Evolutionary conservation across 2,797 vertebrate species (phyloP).

Genomic region (Intellagama lesueurii): DNA sequence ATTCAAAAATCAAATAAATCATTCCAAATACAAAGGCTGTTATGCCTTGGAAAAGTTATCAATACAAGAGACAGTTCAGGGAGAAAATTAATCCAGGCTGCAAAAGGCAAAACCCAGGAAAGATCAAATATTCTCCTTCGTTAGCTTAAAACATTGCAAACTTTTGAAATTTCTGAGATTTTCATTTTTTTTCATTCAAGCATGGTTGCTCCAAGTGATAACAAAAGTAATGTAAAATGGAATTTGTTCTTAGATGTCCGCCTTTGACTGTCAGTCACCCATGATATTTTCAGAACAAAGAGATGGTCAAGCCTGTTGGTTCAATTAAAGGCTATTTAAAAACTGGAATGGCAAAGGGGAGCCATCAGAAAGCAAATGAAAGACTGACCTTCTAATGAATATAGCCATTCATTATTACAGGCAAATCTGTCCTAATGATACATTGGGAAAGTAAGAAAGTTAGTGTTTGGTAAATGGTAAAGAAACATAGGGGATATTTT

Average conservation of each 20-base stretch:
- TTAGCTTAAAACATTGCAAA: not conserved
- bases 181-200: not conserved
- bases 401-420: not conserved
- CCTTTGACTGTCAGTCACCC: conserved; percentile 17
- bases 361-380: conserved; percentile 10
- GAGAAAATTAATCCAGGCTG: not conserved
- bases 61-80: not conserved
- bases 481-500: not conserved
- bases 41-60: not conserved
- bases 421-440: not conserved
- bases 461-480: not conserved
- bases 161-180: not conserved
- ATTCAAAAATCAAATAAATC: not conserved
- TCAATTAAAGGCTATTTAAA: conserved; percentile 33
- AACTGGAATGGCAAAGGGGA: conserved; percentile 7
- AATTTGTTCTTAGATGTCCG: conserved; percentile 13
- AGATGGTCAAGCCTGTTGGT: conserved; percentile 8
- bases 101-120: not conserved
- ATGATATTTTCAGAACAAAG: conserved; percentile 33
- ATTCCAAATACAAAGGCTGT: not conserved
- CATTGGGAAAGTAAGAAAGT: conserved; percentile 1
- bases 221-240: conserved; percentile 14
- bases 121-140: not conserved
- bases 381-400: not conserved
- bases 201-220: conserved; percentile 4